Evolutionary conservation across 2,797 vertebrate genomes (phyloP).

Genomic region (Bryconaethiops microstoma): DNA sequence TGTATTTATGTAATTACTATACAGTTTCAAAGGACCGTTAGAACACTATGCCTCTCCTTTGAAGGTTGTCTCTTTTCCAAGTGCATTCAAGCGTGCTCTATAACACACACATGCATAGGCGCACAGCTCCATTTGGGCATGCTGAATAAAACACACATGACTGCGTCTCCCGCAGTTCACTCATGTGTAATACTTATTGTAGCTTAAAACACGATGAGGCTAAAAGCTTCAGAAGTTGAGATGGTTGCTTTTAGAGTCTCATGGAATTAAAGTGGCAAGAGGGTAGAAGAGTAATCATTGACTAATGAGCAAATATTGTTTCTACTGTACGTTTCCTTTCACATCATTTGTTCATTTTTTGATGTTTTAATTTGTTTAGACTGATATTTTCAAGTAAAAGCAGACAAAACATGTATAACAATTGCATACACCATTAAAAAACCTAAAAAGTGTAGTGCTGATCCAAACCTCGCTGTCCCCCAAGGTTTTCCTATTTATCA

Average conservation of each 20-base stretch:
- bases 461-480: no score
- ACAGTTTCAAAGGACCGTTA: background rate
- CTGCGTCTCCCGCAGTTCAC: background rate
- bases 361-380: background rate
- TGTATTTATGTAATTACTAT: background rate
- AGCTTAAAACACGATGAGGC: background rate
- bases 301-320: constrained; percentile 3
- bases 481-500: no score
- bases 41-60: background rate
- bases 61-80: background rate
- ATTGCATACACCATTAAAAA: no score
- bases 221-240: background rate
- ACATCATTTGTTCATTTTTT: background rate
- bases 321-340: background rate
- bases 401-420: no score
- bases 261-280: background rate
- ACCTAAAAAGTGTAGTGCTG: no score
- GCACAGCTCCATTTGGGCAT: no score
- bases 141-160: background rate
- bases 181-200: background rate
- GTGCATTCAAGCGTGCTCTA: background rate
- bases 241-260: background rate
- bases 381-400: background rate
- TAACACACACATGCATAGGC: background rate
- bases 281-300: background rate